Percentiles rank a stretch among this genome's conserved stretches.
Evolutionary conservation across 2,797 vertebrate genomes (phyloP).

Genomic region (Eutrigla gurnardus): DNA sequence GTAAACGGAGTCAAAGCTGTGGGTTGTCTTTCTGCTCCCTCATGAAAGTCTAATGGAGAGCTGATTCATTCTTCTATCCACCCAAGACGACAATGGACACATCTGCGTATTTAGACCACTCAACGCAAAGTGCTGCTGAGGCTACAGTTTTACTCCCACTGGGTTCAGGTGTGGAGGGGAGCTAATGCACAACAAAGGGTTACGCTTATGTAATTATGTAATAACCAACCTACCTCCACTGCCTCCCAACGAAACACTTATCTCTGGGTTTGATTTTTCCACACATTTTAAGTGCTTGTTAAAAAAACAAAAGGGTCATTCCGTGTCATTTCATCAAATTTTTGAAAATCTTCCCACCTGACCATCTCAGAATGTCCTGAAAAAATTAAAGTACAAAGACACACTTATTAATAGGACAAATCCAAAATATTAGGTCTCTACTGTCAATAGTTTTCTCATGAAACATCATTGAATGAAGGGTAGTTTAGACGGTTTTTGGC

Average conservation of each 20-base stretch:
- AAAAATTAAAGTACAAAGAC: no score
- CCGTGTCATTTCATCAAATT: no score
- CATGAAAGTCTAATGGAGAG: conserved; percentile 77
- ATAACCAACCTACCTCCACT: conserved; percentile 57
- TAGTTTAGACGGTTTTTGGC: no score
- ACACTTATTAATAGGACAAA: no score
- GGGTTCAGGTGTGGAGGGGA: conserved; percentile 71
- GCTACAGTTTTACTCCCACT: conserved; percentile 75
- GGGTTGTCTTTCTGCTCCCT: conserved; percentile 72
- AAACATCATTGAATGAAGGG: no score
- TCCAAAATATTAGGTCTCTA: no score
- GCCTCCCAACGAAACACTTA: conserved; percentile 49
- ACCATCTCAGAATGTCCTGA: no score
- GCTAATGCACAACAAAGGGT: conserved; percentile 71
- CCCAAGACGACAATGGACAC: conserved; percentile 69
- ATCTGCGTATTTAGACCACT: conserved; percentile 71
- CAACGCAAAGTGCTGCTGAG: conserved; percentile 73
- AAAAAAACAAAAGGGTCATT: no score
- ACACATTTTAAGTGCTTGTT: conserved; percentile 33
- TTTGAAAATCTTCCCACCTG: no score
- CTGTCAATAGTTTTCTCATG: no score
- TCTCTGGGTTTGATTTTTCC: conserved; percentile 33
- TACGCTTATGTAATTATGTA: conserved; percentile 69
- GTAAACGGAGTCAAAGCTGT: conserved; percentile 72
- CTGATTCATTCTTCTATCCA: conserved; percentile 74